A percentile compares a stretch with the other conserved stretches of the same genome.
These are phyloP conservation scores for Polyommatus iphigenia DNA, from an alignment of 2,888 invertebrate genomes.

Conservation along the genomic window DNA sequence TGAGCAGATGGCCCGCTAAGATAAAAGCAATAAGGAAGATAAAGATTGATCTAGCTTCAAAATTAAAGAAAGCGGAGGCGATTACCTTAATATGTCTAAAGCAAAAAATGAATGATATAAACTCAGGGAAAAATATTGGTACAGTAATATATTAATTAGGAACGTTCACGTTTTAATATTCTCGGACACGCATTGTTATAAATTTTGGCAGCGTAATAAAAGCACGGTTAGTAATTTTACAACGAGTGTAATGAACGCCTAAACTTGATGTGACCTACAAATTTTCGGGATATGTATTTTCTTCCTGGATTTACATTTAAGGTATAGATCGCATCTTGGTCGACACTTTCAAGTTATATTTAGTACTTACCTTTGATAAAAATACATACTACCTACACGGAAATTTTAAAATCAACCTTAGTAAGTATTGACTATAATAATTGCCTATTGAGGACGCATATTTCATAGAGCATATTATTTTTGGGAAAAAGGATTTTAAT, in stretches of 20 bases:
- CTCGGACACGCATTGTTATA: background rate
- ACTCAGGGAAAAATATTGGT: background rate
- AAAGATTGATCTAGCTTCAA: background rate
- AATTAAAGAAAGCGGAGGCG: background rate
- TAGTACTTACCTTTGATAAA: too few species aligned
- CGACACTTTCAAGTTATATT: too few species aligned
- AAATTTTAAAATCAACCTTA: too few species aligned
- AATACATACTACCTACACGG: too few species aligned
- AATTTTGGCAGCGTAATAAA: slow-evolving; percentile 1
- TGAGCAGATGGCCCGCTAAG: background rate
- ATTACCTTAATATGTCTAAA: background rate
- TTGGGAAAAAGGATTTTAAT: too few species aligned
- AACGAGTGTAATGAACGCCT: background rate
- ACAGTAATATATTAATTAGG: background rate
- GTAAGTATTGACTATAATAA: too few species aligned
- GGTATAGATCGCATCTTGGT: too few species aligned
- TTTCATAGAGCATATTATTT: too few species aligned
- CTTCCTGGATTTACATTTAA: background rate
- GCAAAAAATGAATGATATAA: background rate
- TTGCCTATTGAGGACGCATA: too few species aligned
- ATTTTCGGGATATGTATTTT: background rate
- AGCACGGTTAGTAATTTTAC: background rate
- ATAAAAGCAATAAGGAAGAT: background rate
- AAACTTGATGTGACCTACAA: background rate
- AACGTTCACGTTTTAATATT: background rate